Percentiles rank a stretch among this genome's conserved stretches.
These are phyloP conservation scores for Xiphophorus maculatus DNA, from an alignment of 2,113 vertebrate species.

Conservation along the genomic window DNA sequence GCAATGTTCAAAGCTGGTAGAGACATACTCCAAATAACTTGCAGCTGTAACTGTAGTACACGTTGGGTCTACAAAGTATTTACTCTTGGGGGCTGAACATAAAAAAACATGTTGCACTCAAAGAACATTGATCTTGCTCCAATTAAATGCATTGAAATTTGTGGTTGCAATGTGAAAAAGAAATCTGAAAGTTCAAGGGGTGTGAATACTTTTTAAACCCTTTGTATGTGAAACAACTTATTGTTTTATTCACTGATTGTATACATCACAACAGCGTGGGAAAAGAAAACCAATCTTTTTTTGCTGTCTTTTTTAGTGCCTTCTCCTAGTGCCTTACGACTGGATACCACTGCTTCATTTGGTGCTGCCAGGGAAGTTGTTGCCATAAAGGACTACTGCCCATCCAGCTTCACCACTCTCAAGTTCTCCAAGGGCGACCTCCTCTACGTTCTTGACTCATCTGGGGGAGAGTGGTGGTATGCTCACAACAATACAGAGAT, in stretches of 20 bases:
- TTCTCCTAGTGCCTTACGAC: conserved; percentile 93
- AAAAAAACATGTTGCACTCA: too few species aligned
- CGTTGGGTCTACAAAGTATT: neutral
- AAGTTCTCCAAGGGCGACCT: conserved; percentile 96
- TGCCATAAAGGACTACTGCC: conserved; percentile 96
- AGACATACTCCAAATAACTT: neutral
- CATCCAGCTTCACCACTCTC: conserved; percentile 94
- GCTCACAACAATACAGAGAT: conserved; percentile 98
- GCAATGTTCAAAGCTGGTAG: too few species aligned
- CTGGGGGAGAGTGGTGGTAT: conserved; percentile 97
- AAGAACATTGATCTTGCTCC: too few species aligned
- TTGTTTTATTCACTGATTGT: neutral
- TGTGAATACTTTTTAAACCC: too few species aligned
- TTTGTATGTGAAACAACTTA: neutral
- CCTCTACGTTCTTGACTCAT: conserved; percentile 92
- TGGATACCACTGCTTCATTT: conserved; percentile 85
- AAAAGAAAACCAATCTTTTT: neutral
- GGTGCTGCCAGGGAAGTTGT: conserved; percentile 91
- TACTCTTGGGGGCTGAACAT: neutral
- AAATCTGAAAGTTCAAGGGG: neutral
- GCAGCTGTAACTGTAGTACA: neutral
- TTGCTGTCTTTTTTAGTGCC: conserved; percentile 82
- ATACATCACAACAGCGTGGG: neutral
- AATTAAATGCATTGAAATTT: neutral
- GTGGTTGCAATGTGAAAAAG: neutral